Evolutionary conservation across 2,113 vertebrate species (phyloP).

Genomic region (Irena cyanogastra): DNA sequence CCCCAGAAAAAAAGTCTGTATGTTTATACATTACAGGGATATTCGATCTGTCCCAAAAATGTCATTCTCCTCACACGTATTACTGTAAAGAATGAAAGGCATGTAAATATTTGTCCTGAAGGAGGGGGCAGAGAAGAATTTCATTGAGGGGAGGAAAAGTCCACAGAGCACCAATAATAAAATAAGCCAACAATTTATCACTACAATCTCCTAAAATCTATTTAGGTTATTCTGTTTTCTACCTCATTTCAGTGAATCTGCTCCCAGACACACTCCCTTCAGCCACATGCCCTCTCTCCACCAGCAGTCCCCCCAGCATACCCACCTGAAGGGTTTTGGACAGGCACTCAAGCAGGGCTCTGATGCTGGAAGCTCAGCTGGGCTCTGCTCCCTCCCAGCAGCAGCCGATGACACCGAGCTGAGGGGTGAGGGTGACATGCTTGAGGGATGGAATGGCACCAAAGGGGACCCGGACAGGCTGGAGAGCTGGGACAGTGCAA

Average conservation of each 20-base stretch:
- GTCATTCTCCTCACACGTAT: rapidly evolving
- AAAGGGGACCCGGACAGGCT: background rate
- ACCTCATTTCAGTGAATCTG: background rate
- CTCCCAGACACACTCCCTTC: background rate
- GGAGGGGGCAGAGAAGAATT: background rate
- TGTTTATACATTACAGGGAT: background rate
- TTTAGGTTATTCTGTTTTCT: background rate
- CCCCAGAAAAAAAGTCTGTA: rapidly evolving
- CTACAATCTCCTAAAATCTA: background rate
- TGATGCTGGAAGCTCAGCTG: too few relatives aligned
- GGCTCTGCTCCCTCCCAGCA: background rate
- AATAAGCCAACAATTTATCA: background rate
- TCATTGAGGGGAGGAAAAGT: background rate
- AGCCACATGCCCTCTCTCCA: background rate
- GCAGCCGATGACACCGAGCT: background rate
- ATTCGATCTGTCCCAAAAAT: background rate
- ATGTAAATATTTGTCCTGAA: background rate
- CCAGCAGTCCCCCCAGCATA: background rate
- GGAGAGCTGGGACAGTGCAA: background rate
- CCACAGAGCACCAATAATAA: background rate
- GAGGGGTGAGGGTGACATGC: background rate
- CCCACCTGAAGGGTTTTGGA: rapidly evolving
- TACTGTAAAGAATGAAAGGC: background rate
- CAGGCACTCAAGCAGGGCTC: rapidly evolving
- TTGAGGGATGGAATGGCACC: background rate